Evolutionary conservation across 2,888 invertebrate species (phyloP).

Genomic region (Ctenicera cuprea): DNA sequence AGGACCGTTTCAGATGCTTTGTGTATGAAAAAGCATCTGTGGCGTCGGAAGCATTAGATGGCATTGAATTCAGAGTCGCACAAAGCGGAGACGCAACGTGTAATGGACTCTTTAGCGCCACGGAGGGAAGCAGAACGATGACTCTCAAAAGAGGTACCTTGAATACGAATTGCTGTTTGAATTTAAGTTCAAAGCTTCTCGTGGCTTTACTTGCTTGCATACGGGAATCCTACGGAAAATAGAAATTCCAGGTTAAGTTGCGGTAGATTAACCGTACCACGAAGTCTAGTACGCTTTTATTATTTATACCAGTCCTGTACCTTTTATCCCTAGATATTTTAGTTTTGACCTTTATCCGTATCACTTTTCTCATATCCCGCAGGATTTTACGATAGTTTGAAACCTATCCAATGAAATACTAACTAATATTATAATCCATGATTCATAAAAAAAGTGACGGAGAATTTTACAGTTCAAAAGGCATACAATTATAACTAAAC

Average conservation of each 20-base stretch:
- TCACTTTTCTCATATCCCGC: no score
- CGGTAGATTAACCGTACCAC: slow-evolving; percentile 4
- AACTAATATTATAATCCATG: no score
- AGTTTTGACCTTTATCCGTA: not conserved
- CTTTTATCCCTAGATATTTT: not conserved
- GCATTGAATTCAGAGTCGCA: slow-evolving; percentile 82
- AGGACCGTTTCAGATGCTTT: slow-evolving; percentile 96
- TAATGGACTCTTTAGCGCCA: slow-evolving; percentile 93
- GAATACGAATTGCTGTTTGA: slow-evolving; percentile 57
- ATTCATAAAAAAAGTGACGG: no score
- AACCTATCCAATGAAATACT: no score
- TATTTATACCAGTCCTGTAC: slow-evolving; percentile 4
- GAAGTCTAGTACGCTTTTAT: slow-evolving; percentile 4
- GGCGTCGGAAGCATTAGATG: slow-evolving; percentile 68
- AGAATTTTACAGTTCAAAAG: no score
- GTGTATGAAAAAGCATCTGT: slow-evolving; percentile 89
- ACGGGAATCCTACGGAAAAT: slow-evolving; percentile 28
- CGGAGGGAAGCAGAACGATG: slow-evolving; percentile 91
- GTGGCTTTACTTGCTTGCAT: slow-evolving; percentile 37
- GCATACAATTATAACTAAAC: no score
- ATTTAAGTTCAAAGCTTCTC: slow-evolving; percentile 51
- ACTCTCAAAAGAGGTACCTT: slow-evolving; percentile 83
- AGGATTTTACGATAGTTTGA: not conserved
- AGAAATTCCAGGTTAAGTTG: slow-evolving; percentile 19
- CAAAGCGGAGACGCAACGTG: slow-evolving; percentile 96